Evolutionary conservation across 1,140 invertebrate species (phyloP), one percentile per base, ranked within the genome.

Genomic region (Apis cerana): DNA sequence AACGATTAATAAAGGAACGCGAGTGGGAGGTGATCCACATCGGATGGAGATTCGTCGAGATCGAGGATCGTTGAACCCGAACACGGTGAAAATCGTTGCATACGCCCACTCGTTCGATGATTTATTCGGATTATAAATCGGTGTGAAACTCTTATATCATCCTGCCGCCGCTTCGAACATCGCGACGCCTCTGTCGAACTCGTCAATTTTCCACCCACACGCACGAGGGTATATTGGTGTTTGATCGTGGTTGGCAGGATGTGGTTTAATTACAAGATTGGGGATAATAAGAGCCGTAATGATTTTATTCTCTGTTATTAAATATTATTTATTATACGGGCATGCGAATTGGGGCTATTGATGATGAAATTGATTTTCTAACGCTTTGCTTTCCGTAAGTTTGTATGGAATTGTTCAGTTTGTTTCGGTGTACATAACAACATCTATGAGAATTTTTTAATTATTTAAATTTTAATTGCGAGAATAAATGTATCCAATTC

Each of bases 161-260:
- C 67, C 58, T 33, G 78, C 61, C 56, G 59, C 62, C 68, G 62
- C 7, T 54, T 50, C 33, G 64, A 83, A 11, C 71, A 62, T 59
- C 58, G 69, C 70, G 59, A 81, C 62, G 64, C 75, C 84, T 67
- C 84, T 71, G 80, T 88, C 80, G 75, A 85, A 90, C 85, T 83
- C 86, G 89, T 92, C 88, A 91, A 90, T 92, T 90, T 85, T 83
- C 88, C 80, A 85, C 88, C 90, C 87, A 90, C 89, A 78, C 83
- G 4, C 61, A 59, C 19, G 9, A 7, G 2, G 2, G 17, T 17
- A 64, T 33, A 9, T 27, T 19, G 9, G 9, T 10, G 15, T 13
- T 64, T 27, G 27, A 5, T 33, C 9, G 10, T 33, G 17, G 1
- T 27, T 17, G 62, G 0, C 62, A 64, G 62, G 15, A 33, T 64